Conservation (phyloP, 2,888 invertebrate genomes). For the Thalpophila matura region DNA sequence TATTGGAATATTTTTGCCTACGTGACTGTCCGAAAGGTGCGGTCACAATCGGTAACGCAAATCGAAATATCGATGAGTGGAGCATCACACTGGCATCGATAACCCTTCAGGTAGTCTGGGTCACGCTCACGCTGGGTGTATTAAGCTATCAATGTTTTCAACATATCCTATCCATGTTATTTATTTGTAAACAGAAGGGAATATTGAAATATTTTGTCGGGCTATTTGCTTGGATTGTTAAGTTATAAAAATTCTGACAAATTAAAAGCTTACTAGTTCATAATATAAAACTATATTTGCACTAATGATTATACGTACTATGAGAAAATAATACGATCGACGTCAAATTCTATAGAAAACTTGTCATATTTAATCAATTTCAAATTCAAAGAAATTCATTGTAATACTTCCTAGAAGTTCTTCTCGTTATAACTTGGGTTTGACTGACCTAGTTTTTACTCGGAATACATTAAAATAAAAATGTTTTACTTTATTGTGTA, state of each 20-base stretch:
- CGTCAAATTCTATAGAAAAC: too few relatives aligned
- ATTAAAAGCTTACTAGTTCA: background rate
- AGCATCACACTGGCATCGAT: constrained; percentile 8
- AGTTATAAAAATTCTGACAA: background rate
- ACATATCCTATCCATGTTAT: background rate
- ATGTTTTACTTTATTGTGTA: background rate
- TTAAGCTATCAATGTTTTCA: constrained; percentile 14
- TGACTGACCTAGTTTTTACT: background rate
- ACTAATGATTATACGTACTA: too few relatives aligned
- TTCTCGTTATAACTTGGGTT: background rate
- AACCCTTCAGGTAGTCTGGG: constrained; percentile 20
- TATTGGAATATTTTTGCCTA: constrained; percentile 36
- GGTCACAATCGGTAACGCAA: constrained; percentile 28
- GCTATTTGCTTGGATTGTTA: background rate
- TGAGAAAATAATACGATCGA: too few relatives aligned
- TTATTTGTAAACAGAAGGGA: background rate
- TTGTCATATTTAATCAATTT: background rate
- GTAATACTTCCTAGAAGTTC: background rate
- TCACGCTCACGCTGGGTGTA: constrained; percentile 23
- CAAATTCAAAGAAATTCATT: background rate
- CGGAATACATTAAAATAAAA: background rate
- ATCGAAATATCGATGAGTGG: constrained; percentile 40
- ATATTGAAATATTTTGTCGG: background rate
- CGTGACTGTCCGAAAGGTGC: constrained; percentile 14
- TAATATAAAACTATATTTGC: too few relatives aligned